phyloP scores from a whole-genome alignment of 2,888 invertebrate genomes.

The Ophonus ardosiacus region DNA sequence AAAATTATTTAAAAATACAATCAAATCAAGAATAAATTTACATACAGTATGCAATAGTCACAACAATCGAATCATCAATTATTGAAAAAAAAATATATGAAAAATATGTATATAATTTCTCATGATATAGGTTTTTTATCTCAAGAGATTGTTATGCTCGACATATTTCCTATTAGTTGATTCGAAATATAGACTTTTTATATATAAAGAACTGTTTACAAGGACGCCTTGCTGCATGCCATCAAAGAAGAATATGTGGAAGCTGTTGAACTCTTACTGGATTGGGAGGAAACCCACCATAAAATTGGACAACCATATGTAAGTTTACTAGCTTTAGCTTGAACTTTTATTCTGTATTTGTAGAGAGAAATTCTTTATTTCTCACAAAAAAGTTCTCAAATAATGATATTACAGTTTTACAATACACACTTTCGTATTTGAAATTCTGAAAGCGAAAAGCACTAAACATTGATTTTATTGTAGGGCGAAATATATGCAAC shows the following conservation, averaged over 20 bases:
- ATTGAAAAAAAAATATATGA: constrained; percentile 2
- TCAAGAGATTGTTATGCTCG: constrained; percentile 1
- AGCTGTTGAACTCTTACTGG: constrained; percentile 94
- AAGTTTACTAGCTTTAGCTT: constrained; percentile 72
- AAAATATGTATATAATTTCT: not conserved
- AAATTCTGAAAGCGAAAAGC: too few relatives aligned
- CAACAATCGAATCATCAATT: constrained; percentile 14
- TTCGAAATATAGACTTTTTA: not conserved
- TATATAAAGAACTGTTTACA: not conserved
- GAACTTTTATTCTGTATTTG: too few relatives aligned
- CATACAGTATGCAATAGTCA: constrained; percentile 13
- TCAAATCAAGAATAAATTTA: constrained; percentile 28
- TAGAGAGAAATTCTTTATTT: too few relatives aligned
- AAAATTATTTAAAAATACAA: constrained; percentile 24
- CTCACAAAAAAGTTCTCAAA: too few relatives aligned
- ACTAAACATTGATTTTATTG: too few relatives aligned
- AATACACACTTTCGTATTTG: too few relatives aligned
- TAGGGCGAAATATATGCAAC: too few relatives aligned
- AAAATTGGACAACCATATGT: constrained; percentile 88
- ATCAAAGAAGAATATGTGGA: constrained; percentile 99
- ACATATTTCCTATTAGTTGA: constrained; percentile 20
- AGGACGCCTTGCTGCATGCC: constrained; percentile 95
- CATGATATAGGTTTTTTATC: constrained; percentile 23
- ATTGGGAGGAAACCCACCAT: constrained; percentile 92
- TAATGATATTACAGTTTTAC: too few relatives aligned